phyloP scores from a whole-genome alignment of 2,888 invertebrate genomes.

The Coecobrya sp. region DNA sequence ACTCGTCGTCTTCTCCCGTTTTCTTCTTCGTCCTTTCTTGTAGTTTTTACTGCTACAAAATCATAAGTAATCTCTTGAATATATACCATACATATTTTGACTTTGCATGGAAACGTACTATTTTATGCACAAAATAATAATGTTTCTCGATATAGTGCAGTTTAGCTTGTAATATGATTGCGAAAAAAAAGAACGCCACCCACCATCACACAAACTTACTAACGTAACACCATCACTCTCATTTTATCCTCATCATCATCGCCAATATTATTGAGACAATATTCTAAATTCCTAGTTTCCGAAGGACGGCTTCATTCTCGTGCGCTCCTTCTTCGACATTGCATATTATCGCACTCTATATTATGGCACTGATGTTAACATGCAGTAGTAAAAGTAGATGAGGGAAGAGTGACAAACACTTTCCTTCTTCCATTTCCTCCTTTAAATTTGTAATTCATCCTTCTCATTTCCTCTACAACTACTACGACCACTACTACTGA shows the following conservation, averaged over 20 bases:
- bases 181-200: constrained; percentile 49
- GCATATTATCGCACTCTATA: too few relatives aligned
- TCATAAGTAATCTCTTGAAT: not conserved
- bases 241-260: constrained; percentile 42
- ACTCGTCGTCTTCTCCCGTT: not conserved
- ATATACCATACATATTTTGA: too few relatives aligned
- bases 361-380: too few relatives aligned
- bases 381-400: too few relatives aligned
- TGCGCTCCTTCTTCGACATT: not conserved
- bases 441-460: constrained; percentile 49
- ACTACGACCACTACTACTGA: not conserved
- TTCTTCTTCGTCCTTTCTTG: not conserved
- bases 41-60: not conserved
- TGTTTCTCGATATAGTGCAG: constrained; percentile 39
- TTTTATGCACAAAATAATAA: too few relatives aligned
- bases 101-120: too few relatives aligned
- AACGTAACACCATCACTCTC: not conserved
- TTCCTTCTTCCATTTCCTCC: constrained; percentile 43
- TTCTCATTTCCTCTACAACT: not conserved
- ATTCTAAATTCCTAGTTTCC: constrained; percentile 78
- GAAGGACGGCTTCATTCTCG: constrained; percentile 67
- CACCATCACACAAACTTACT: constrained; percentile 40
- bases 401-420: constrained; percentile 55
- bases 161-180: constrained; percentile 24
- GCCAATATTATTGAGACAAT: constrained; percentile 60